Evolutionary conservation across 1,140 invertebrate species (phyloP).

Genomic region (Choristoneura fumiferana): DNA sequence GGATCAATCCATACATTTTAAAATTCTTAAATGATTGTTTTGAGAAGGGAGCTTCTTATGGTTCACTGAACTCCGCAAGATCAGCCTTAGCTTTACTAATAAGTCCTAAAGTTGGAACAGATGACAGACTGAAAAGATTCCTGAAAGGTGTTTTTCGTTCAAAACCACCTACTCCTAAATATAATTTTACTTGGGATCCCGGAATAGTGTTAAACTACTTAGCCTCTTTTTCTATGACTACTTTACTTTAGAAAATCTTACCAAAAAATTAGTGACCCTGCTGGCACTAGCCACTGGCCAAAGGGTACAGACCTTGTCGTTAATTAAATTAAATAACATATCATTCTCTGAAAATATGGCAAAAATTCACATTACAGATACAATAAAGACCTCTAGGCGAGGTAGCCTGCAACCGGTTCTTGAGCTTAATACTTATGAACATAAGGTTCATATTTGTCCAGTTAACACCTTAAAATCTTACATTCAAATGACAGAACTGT

Average conservation of each 20-base stretch:
- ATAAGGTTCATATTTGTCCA: slow-evolving; percentile 10
- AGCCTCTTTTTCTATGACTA: too few relatives aligned
- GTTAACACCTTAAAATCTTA: background rate
- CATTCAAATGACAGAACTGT: background rate
- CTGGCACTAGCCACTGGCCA: background rate
- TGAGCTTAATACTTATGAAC: background rate
- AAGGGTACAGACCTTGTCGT: background rate
- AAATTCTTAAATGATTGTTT: too few relatives aligned
- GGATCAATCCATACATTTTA: too few relatives aligned
- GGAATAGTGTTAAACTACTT: background rate
- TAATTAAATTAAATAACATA: background rate
- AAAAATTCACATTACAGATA: background rate
- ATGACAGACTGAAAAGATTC: too few relatives aligned
- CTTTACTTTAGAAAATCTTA: too few relatives aligned
- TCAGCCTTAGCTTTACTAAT: too few relatives aligned
- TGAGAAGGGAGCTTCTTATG: too few relatives aligned
- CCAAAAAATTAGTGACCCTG: background rate
- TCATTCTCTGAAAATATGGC: background rate
- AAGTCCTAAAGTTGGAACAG: too few relatives aligned
- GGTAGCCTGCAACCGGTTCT: background rate
- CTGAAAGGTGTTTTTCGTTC: too few relatives aligned
- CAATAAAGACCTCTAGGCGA: slow-evolving; percentile 9
- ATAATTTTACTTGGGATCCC: too few relatives aligned
- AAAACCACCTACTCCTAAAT: too few relatives aligned
- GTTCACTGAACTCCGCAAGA: too few relatives aligned